Base-by-base conservation (phyloP, 1,140 invertebrate genomes). In the Drosophila bocqueti region DNA sequence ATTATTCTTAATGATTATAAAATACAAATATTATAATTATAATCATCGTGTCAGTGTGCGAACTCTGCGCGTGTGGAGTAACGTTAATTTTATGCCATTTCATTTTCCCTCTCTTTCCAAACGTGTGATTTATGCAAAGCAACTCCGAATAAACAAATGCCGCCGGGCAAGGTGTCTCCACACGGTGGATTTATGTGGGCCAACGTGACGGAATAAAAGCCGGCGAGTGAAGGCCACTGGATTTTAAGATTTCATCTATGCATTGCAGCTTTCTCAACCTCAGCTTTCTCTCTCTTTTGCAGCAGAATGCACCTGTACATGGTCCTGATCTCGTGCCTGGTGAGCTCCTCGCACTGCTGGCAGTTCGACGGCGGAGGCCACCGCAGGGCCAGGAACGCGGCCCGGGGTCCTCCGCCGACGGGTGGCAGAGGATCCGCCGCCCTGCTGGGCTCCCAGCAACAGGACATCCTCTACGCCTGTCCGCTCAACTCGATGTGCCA, bases 401-500 rank as follows among this genome's bases (percentile, higher is more conserved):
- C 72, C 10, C 79, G 89, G 18, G 83, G 79, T n/a, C 85, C 89
- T 29, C 77, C 85, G 21, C 83, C 85, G 0, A 40, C 73, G 46
- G 62, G 66, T 13, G 66, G 47, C 46, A 57, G 91, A 52, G 82
- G 85, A 71, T 91, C 83, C 38, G 75, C 91, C 9, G 87, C 84
- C 15, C 49, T 93, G 38, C 62, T 93, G 11, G 91, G 83, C 60
- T 83, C 83, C 45, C 92, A 93, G 72, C 92, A 92, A 49, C 92
- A 93, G 75, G 92, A 93, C 71, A 76, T 92, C 36, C 81, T 93
- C 18, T 93, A 93, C 54, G 94, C 94, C 34, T 95, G 95, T 82
- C 93, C 93, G 29, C 94, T 95, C 83, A 95, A 95, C 83, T 93
- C 94, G 18, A 95, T 95, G 94, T 95, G 95, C 90, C 93, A 95